These are phyloP conservation scores for Eristalinus aeneus DNA, from an alignment of 2,888 invertebrate species.

Conservation along the genomic window DNA sequence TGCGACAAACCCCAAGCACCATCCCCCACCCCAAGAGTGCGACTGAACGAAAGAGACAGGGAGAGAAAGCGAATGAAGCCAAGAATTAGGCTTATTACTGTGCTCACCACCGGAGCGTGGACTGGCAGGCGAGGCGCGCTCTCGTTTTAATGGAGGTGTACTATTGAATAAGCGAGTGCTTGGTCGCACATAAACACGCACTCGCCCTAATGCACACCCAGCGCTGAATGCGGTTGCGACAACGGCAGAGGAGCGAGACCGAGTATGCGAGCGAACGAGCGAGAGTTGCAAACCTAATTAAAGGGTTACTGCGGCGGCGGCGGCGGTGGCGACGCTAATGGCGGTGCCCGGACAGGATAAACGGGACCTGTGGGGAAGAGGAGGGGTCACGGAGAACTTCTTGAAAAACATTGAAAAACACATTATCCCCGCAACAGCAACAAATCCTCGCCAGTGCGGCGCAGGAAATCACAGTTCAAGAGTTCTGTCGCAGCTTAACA, in stretches of 20 bases:
- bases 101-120: not conserved
- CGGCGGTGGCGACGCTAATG: constrained; percentile 16
- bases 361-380: constrained; percentile 7
- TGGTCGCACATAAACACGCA: constrained; percentile 70
- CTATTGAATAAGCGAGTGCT: constrained; percentile 67
- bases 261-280: constrained; percentile 23
- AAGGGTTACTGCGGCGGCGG: constrained; percentile 59
- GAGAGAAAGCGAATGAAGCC: constrained; percentile 8
- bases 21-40: not conserved
- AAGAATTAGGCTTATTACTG: constrained; percentile 68
- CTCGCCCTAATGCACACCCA: constrained; percentile 66
- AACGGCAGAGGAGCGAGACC: not conserved
- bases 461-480: constrained; percentile 71
- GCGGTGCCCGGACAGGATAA: constrained; percentile 17
- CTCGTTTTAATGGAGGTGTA: constrained; percentile 65
- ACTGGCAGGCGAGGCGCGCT: not conserved
- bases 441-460: constrained; percentile 57
- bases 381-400: constrained; percentile 3
- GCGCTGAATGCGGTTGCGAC: constrained; percentile 48
- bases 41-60: constrained; percentile 24
- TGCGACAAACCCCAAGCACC: not conserved
- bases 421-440: constrained; percentile 45
- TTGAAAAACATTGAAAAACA: constrained; percentile 47
- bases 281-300: constrained; percentile 68
- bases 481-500: constrained; percentile 69